Percentiles rank a stretch among this genome's conserved stretches.
These are phyloP conservation scores for Magallana ariakensis DNA, from an alignment of 1,140 invertebrate genomes.

Conservation along the genomic window DNA sequence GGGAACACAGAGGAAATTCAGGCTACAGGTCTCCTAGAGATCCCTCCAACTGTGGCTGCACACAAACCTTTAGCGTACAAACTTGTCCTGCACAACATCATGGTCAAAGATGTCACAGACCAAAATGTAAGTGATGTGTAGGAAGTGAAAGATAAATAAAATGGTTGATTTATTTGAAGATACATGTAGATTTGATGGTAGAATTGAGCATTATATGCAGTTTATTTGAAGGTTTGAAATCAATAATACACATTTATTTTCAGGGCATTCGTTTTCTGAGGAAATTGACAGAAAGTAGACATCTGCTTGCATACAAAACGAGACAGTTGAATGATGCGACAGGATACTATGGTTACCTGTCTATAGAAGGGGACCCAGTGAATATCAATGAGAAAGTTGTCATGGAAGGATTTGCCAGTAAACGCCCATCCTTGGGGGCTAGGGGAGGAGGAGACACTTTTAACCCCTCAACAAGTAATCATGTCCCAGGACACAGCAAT, in stretches of 20 bases:
- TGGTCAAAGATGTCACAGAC: conserved; percentile 62
- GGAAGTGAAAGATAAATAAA: too few relatives aligned
- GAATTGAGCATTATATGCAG: background rate
- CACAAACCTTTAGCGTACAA: conserved; percentile 65
- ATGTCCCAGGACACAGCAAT: background rate
- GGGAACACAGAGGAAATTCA: conserved; percentile 72
- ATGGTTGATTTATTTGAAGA: background rate
- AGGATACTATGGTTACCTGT: conserved; percentile 63
- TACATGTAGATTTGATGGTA: background rate
- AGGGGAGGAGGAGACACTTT: conserved; percentile 15
- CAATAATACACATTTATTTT: too few relatives aligned
- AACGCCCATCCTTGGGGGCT: conserved; percentile 49
- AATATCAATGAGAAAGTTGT: conserved; percentile 59
- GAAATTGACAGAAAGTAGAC: conserved; percentile 58
- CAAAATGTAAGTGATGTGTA: conserved; percentile 57
- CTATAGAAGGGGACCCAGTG: conserved; percentile 50
- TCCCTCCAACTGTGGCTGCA: conserved; percentile 63
- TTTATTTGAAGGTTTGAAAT: too few relatives aligned
- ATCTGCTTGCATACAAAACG: conserved; percentile 49
- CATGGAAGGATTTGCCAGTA: conserved; percentile 59
- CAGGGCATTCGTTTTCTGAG: conserved; percentile 60
- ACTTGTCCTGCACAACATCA: conserved; percentile 66
- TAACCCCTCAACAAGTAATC: background rate
- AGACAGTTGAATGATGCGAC: conserved; percentile 53
- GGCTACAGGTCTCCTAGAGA: conserved; percentile 62